These are phyloP conservation scores for Micrastur ruficollis DNA, from an alignment of 2,797 vertebrate species.

Conservation along the genomic window DNA sequence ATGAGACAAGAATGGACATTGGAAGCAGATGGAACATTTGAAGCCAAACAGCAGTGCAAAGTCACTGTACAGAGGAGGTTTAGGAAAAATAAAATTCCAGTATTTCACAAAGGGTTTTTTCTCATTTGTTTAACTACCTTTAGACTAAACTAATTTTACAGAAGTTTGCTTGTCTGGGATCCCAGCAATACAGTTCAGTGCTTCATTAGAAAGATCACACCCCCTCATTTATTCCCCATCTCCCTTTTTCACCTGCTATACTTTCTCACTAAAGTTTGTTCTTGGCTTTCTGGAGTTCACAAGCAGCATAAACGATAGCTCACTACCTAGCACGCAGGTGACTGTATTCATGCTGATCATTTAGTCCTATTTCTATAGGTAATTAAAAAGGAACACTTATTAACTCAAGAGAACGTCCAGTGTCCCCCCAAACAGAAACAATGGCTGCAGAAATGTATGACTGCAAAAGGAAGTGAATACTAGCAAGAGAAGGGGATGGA, in stretches of 20 bases:
- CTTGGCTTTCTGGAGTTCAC: neutral
- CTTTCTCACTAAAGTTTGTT: neutral
- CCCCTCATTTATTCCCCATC: neutral
- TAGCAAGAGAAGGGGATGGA: neutral
- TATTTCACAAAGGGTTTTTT: neutral
- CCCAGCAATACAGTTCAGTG: neutral
- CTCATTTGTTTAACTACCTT: neutral
- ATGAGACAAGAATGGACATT: neutral
- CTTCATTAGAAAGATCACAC: neutral
- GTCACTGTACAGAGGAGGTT: neutral
- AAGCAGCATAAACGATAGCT: neutral
- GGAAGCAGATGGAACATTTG: constrained; percentile 10
- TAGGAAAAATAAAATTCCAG: neutral
- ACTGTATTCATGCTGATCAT: neutral
- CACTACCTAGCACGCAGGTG: neutral
- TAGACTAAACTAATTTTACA: neutral
- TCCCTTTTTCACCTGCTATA: neutral
- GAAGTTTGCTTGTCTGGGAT: neutral
- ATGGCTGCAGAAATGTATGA: neutral
- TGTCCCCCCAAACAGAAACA: neutral
- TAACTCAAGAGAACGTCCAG: neutral
- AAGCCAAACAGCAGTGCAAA: constrained; percentile 3
- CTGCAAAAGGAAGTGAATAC: neutral
- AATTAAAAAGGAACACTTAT: neutral
- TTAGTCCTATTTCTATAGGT: neutral